Evolutionary conservation across 64 coral and sea anemone genomes (phyloP).

Genomic region (Pocillopora verrucosa): DNA sequence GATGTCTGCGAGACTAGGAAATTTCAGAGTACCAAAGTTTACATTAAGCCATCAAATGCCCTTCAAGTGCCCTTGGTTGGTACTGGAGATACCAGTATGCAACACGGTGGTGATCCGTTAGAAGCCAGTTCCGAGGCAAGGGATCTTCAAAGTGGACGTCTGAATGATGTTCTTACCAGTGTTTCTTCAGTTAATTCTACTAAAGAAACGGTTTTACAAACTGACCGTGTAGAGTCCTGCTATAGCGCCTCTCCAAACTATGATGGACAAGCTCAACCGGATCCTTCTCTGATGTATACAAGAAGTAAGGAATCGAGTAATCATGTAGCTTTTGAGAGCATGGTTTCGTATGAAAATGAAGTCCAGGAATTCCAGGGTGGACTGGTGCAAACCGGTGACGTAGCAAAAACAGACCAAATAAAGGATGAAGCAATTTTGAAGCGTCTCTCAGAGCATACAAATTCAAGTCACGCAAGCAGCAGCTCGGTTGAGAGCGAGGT

Average conservation of each 20-base stretch:
- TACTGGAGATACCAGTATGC: not conserved
- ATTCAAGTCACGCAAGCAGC: slow-evolving; percentile 4
- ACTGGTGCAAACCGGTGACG: not conserved
- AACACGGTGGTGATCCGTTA: not conserved
- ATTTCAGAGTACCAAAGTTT: slow-evolving; percentile 35
- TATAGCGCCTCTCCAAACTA: not conserved
- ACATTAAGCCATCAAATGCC: slow-evolving; percentile 12
- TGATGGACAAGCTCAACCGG: not conserved
- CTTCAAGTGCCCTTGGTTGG: not conserved
- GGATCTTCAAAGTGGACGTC: too few species aligned
- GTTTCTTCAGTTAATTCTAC: not conserved
- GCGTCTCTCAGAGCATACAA: not conserved
- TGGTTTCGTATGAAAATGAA: not conserved
- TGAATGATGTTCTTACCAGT: not conserved
- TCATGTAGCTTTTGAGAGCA: slow-evolving; percentile 4
- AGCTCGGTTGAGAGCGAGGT: slow-evolving; percentile 25
- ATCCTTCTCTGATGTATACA: not conserved
- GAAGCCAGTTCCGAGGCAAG: not conserved
- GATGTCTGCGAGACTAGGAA: not conserved
- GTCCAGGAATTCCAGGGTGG: not conserved
- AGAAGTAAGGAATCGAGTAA: not conserved
- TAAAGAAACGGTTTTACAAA: not conserved
- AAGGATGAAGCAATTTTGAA: not conserved
- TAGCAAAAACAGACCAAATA: not conserved
- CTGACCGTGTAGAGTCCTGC: not conserved